Evolutionary conservation across 2,888 invertebrate genomes (phyloP).

Genomic region (Leptinotarsa tumamoca): DNA sequence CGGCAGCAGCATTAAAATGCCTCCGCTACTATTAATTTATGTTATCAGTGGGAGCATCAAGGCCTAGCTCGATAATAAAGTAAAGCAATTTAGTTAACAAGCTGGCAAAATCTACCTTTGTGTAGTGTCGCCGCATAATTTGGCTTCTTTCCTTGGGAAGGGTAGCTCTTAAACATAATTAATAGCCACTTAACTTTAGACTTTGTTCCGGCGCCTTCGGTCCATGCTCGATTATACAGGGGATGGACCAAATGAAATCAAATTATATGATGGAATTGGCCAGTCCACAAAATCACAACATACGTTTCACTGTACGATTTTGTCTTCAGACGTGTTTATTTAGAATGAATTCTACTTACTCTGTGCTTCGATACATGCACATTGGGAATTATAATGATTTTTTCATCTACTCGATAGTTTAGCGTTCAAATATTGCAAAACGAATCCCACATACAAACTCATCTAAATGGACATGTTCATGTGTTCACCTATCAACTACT

Average conservation of each 20-base stretch:
- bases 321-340: no score
- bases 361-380: no score
- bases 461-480: no score
- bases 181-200: conserved; percentile 46
- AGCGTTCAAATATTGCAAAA: no score
- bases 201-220: conserved; percentile 42
- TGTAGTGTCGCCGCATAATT: conserved; percentile 47
- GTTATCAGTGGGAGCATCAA: conserved; percentile 44
- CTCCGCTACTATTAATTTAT: conserved; percentile 43
- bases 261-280: background rate
- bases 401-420: no score
- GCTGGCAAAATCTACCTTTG: conserved; percentile 47
- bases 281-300: no score
- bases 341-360: no score
- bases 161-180: conserved; percentile 45
- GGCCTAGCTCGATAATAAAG: conserved; percentile 43
- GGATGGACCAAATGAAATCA: background rate
- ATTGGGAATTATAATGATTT: no score
- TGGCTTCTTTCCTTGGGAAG: conserved; percentile 40
- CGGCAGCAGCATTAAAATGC: conserved; percentile 37
- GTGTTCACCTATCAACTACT: no score
- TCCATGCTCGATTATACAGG: conserved; percentile 19
- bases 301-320: no score
- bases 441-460: no score
- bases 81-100: conserved; percentile 48